Conservation (phyloP, 1,140 invertebrate genomes). For the Chironomus striatipennis region DNA sequence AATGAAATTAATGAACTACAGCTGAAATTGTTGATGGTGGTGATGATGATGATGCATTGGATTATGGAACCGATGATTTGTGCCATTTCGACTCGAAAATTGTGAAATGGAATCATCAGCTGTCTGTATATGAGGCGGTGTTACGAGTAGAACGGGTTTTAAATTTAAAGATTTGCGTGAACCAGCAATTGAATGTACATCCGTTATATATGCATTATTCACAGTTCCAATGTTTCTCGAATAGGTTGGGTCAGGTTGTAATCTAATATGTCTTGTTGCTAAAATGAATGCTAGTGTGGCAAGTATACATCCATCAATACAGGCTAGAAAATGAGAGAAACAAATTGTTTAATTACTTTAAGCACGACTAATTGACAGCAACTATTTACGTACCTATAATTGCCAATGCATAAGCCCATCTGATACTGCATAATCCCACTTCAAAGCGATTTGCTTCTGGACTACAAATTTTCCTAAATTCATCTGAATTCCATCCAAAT, state of each 20-base stretch:
- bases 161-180: slow-evolving; percentile 77
- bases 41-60: slow-evolving; percentile 31
- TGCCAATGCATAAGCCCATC: slow-evolving; percentile 92
- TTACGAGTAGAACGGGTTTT: slow-evolving; percentile 62
- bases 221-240: slow-evolving; percentile 64
- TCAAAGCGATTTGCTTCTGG: slow-evolving; percentile 64
- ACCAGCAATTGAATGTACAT: slow-evolving; percentile 69
- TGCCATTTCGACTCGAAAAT: slow-evolving; percentile 58
- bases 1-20: background rate
- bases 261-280: slow-evolving; percentile 75
- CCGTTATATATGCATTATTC: slow-evolving; percentile 72
- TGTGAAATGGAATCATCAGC: slow-evolving; percentile 61
- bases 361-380: no score
- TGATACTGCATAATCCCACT: slow-evolving; percentile 73
- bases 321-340: slow-evolving; percentile 35
- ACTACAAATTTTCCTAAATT: slow-evolving; percentile 80
- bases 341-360: background rate
- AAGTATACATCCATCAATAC: slow-evolving; percentile 82
- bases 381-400: slow-evolving; percentile 56
- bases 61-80: slow-evolving; percentile 39
- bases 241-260: slow-evolving; percentile 73
- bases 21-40: background rate
- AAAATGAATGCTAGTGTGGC: slow-evolving; percentile 88
- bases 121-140: slow-evolving; percentile 37
- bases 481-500: slow-evolving; percentile 78